Evolutionary conservation across 1,140 invertebrate genomes (phyloP), one percentile per base, ranked within the genome.

Genomic region (Hirudo medicinalis): DNA sequence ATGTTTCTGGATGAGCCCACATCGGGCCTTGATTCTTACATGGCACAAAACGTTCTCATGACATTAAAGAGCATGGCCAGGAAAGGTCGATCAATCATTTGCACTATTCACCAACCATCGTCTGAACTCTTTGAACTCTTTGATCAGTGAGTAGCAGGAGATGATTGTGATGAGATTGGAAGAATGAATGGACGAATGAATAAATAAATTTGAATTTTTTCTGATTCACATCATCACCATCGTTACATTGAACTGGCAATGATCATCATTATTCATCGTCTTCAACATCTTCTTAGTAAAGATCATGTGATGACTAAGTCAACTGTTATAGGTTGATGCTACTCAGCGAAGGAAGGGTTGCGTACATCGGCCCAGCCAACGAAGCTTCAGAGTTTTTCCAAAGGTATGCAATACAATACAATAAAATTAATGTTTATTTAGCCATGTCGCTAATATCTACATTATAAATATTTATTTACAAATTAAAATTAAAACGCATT

Each of bases 1-100:
- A 87, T 98, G 86, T 93, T 98, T 78, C 97, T 94, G 80, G 95
- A 99, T 79, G 95, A 98, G 79, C 94, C 94, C 1, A 98, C 95
- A 0, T 95, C 84, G 29, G 86, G 95, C 86, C 80, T 97, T 60
- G 94, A 98, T 80, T 91, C 93, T 0, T 93, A 88, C 76, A 94
- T 93, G 77, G 94, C 94, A 0, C 87, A 89, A 75, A 95, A 91
- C 79, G 90, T 97, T 22, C 87, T 97, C 20, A 88, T 77, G 89
- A 78, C 76, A 20, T 91, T 74, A 80, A 73, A 91, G 76, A 75
- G 73, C 17, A 74, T 85, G 81, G 89, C 92, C 0, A 81, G 85
- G 43, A 89, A 88, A 78, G 91, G 93, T 8, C 93, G 93, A 80
- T 97, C 94, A 0, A 89, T 98, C 54, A 83, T 98, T 29, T 89